phyloP scores from a whole-genome alignment of 2,113 vertebrate species.

The Rhinolophus sinicus region DNA sequence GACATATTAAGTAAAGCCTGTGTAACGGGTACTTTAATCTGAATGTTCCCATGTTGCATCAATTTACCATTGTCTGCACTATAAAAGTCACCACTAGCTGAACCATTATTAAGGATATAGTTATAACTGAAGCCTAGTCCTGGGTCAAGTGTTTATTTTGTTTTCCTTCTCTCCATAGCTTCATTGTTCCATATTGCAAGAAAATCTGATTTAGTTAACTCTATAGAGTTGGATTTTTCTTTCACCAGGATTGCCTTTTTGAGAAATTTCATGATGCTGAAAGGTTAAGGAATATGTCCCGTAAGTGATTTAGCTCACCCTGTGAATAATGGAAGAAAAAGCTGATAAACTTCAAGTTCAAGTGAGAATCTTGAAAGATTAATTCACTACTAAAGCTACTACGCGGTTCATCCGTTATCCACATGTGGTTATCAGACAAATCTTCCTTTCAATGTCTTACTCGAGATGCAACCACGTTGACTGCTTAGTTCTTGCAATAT shows the following conservation, averaged over 20 bases:
- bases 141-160: neutral
- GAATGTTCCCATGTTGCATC: rapidly evolving
- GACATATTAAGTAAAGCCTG: neutral
- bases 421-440: neutral
- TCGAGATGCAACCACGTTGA: neutral
- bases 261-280: constrained; percentile 16
- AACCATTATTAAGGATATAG: neutral
- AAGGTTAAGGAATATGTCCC: neutral
- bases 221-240: neutral
- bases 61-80: neutral
- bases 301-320: neutral
- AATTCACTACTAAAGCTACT: constrained; percentile 17
- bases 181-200: neutral
- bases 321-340: constrained; percentile 5
- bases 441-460: neutral
- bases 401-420: neutral
- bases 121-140: neutral
- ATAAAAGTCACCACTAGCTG: neutral
- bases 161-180: neutral
- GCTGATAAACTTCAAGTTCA: neutral
- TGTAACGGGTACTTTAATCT: constrained; percentile 12
- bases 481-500: neutral
- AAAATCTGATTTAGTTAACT: neutral
- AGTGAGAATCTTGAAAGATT: constrained; percentile 21
- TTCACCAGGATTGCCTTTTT: neutral